Evolutionary conservation across 2,113 vertebrate genomes (phyloP), one percentile per base, ranked within the genome.

Genomic region (Maccullochella peelii): DNA sequence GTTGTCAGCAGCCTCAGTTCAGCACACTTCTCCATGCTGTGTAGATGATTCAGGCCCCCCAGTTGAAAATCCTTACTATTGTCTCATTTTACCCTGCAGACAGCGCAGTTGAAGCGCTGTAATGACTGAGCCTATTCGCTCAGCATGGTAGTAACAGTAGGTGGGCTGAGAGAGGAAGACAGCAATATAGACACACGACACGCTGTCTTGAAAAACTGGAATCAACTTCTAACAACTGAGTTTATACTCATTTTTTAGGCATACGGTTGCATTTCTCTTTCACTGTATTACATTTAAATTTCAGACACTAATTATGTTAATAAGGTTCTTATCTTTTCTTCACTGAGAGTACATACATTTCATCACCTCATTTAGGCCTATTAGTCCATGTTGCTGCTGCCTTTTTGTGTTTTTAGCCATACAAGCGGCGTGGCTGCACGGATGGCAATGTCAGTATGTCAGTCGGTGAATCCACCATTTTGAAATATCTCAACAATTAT

Each of bases 61-160:
- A 86, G 84, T 80, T 92, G 85, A 85, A 83, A 91, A 91, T 88
- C 88, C 86, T 74, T 80, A 84, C 84, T 79, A 89, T 92, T 93
- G 93, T 93, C 92, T 94, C 88, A 90, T 95, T 91, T 90, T 79
- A 76, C 81, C 63, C 91, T 47, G 86, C 91, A 93, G 93, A 93
- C 92, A 88, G 88, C 68, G 75, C 80, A 72, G 86, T 42, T 84
- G 90, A 87, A 85, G 88, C 86, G 27, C 87, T 85, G 88, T 94
- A 93, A 95, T 95, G 92, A 94, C 89, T 82, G 89, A 93, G 91
- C 85, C 87, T 82, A 85, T 93, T 93, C 89, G 67, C 92, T 10
- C 94, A 93, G 94, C 87, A 69, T 93, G 93, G 82, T 58, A 72
- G 77, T 4, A 90, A 52, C 86, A 58, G 88, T 40, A 59, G 86